Evolutionary conservation across 2,797 vertebrate species (phyloP), one percentile per base, ranked within the genome.

Genomic region (Cryptoprocta ferox): DNA sequence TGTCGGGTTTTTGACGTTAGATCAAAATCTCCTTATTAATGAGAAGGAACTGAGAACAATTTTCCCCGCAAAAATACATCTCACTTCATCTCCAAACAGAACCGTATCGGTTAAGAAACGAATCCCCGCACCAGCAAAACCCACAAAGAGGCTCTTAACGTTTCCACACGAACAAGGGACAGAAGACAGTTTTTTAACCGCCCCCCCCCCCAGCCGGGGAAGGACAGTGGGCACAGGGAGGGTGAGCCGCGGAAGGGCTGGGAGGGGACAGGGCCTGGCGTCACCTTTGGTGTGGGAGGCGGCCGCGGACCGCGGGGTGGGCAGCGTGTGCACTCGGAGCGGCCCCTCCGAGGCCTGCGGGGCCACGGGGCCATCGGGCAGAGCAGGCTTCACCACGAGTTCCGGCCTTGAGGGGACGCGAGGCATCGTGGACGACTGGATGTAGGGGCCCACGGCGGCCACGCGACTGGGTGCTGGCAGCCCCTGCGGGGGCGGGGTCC

Each of bases 371-470:
- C 99, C 99, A 89, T 99, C 99, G 0, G 99, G 99, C 98, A 99
- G 99, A 0, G 99, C 98, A 28, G 99, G 99, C 98, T 99, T 99
- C 87, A 99, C 99, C 83, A 99, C 97, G 90, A 99, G 98, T 39
- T 99, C 99, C 1, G 99, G 99, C 97, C 99, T 99, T n/a, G 98
- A 98, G 90, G 98, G 98, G 96, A 99, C 99, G 9, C 99, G 99
- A 26, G 99, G 99, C 99, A 99, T 99, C 26, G 99, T 99, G 97
- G 99, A 99, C 0, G 99, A 99, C 98, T 99, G 99, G 97, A 99
- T 99, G 45, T 99, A 99, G 3, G 99, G 99, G 76, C 99, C 99
- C 11, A 99, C 99, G 0, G 99, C 99, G 24, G 99, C 99, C 99
- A 99, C 99, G 0, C 99, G 99, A 89, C 99, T 99, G 11, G 98